Base-by-base conservation (phyloP, 2,113 vertebrate genomes). In the Illadopsis cleaveri region DNA sequence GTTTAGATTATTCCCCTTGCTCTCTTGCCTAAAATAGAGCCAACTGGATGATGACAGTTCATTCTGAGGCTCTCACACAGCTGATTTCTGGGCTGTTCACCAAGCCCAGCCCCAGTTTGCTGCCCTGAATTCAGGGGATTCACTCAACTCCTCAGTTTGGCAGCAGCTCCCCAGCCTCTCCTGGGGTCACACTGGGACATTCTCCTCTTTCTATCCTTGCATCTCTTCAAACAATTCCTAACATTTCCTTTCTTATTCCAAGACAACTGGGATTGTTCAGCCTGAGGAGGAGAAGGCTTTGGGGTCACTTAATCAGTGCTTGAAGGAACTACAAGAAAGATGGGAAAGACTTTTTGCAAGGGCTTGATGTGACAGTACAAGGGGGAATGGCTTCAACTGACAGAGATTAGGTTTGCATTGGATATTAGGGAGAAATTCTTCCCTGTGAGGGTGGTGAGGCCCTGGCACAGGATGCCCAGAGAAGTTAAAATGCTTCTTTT, bases 21-120 rank as follows among this genome's bases (percentile, higher is more conserved):
- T 85, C 20, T 91, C 40, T 79, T 69, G 22, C 50, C n/a, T 90
- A 73, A 90, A 95, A 91, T 15, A 96, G 85, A 93, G 68, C 28
- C 71, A 57, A 20, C 5, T 40, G 56, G 68, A 45, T 2, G 16
- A 50, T 76, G 78, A 10, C 48, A n/a, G 61, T 24, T 92, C 66
- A 28, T 80, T 77, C 42, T 73, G 85, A 92, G 47, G 16, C 42
- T 76, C 75, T 90, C 68, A 37, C 48, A 51, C 21, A 61, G 44
- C 50, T 85, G 75, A 61, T 82, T 88, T 93, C 51, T 89, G 42
- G 81, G 54, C 50, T 69, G 2, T 12, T 90, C 62, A 86, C 20
- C 28, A 86, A 88, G 38, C 23, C 22, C 75, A 88, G 53, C n/a
- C 66, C 16, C n/a, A 22, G 3, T 45, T 75, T 80, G 48, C 66